Percentiles rank a stretch among this genome's conserved stretches.
These are phyloP conservation scores for Melipona beecheii DNA, from an alignment of 2,888 invertebrate genomes.

Conservation along the genomic window DNA sequence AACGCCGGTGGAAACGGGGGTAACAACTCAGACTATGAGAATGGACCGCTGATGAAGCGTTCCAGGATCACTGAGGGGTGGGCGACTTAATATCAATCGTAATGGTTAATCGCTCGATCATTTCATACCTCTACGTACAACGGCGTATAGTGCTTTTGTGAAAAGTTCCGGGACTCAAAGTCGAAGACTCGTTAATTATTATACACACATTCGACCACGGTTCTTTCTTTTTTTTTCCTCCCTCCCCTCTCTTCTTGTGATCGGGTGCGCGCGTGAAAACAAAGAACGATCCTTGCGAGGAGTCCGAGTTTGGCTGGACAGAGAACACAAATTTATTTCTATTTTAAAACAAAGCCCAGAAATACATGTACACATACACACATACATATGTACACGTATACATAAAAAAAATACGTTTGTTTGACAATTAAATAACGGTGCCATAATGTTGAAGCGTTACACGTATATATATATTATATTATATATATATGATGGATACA, in stretches of 20 bases:
- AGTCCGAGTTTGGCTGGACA: slow-evolving; percentile 20
- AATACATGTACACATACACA: background rate
- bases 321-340: slow-evolving; percentile 66
- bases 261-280: slow-evolving; percentile 18
- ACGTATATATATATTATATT: slow-evolving; percentile 76
- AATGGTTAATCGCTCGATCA: slow-evolving; percentile 61
- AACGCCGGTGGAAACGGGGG: slow-evolving; percentile 83
- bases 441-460: slow-evolving; percentile 83
- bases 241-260: slow-evolving; percentile 4
- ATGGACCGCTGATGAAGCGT: slow-evolving; percentile 90
- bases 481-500: slow-evolving; percentile 78
- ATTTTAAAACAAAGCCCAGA: slow-evolving; percentile 66
- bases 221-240: background rate
- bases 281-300: slow-evolving; percentile 12
- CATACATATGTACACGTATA: background rate
- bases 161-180: slow-evolving; percentile 68
- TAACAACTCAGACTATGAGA: slow-evolving; percentile 87
- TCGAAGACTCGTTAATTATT: slow-evolving; percentile 41
- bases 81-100: slow-evolving; percentile 90
- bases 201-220: slow-evolving; percentile 20
- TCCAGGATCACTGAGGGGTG: slow-evolving; percentile 95
- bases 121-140: slow-evolving; percentile 76
- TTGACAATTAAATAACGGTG: slow-evolving; percentile 79
- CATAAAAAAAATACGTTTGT: slow-evolving; percentile 67
- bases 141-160: slow-evolving; percentile 75